phyloP scores from a whole-genome alignment of 92 coral and sea anemone genomes.

The Chrysogorgia sp. region DNA sequence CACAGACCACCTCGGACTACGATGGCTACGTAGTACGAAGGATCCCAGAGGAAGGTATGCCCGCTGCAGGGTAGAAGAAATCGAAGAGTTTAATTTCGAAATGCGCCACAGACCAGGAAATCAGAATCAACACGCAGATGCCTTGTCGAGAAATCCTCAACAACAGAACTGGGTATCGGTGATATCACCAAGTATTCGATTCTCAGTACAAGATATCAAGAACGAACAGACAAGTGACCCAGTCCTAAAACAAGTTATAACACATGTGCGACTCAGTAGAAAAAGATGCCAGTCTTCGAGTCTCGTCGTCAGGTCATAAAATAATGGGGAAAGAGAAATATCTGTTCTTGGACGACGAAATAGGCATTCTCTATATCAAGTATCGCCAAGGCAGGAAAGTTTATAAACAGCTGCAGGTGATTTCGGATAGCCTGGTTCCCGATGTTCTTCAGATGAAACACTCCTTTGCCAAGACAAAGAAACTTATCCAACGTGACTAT shows the following conservation, averaged over 20 bases:
- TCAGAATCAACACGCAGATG: slow-evolving; percentile 56
- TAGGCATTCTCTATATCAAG: background rate
- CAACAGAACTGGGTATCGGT: background rate
- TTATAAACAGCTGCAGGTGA: background rate
- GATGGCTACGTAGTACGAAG: slow-evolving; percentile 48
- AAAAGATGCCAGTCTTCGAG: no score
- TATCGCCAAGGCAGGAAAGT: background rate
- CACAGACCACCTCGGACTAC: slow-evolving; percentile 28
- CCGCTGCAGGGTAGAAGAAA: slow-evolving; percentile 54
- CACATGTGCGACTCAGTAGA: background rate
- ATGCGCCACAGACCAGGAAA: slow-evolving; percentile 38
- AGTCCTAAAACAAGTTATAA: slow-evolving; percentile 17
- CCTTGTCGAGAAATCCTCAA: slow-evolving; percentile 47
- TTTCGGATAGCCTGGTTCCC: background rate
- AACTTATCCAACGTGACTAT: slow-evolving; percentile 1
- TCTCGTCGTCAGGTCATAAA: background rate
- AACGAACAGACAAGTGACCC: slow-evolving; percentile 42
- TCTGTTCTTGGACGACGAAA: background rate
- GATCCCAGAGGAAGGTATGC: slow-evolving; percentile 63
- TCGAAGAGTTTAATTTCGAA: slow-evolving; percentile 51
- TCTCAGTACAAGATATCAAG: slow-evolving; percentile 32
- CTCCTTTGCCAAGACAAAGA: background rate
- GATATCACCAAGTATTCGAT: no score
- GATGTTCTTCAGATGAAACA: background rate
- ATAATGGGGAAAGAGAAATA: slow-evolving; percentile 4